Evolutionary conservation across 2,888 invertebrate genomes (phyloP).

Genomic region (Ellobium chinense): DNA sequence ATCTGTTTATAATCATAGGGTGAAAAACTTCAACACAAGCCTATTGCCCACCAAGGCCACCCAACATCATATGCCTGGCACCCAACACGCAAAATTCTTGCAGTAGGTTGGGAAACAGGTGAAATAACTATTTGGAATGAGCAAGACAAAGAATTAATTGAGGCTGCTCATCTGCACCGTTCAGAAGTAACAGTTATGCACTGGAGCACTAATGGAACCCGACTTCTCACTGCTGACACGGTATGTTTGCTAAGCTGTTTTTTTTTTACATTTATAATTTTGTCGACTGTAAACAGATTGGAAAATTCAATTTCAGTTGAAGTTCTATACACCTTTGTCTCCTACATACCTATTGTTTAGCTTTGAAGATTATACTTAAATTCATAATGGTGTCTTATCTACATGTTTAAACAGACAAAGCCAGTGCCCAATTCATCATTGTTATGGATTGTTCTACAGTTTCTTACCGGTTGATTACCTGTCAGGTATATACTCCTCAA

Average conservation of each 20-base stretch:
- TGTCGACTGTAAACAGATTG: background rate
- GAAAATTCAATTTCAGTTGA: background rate
- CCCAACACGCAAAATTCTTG: constrained; percentile 89
- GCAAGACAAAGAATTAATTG: constrained; percentile 74
- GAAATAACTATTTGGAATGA: constrained; percentile 91
- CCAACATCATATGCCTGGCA: constrained; percentile 86
- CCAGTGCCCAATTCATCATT: too few relatives aligned
- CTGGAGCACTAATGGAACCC: constrained; percentile 89
- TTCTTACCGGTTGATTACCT: too few relatives aligned
- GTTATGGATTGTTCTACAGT: too few relatives aligned
- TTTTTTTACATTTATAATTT: background rate
- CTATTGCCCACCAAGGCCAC: constrained; percentile 67
- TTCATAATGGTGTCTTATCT: too few relatives aligned
- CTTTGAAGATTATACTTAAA: too few relatives aligned
- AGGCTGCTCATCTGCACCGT: constrained; percentile 83
- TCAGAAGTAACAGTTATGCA: constrained; percentile 81
- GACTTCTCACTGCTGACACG: constrained; percentile 92
- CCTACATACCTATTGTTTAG: too few relatives aligned
- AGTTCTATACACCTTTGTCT: too few relatives aligned
- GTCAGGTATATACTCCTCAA: too few relatives aligned
- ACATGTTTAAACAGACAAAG: too few relatives aligned
- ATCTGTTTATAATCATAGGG: too few relatives aligned
- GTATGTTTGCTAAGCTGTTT: constrained; percentile 77
- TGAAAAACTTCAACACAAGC: constrained; percentile 69
- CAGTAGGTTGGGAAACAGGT: constrained; percentile 95